Evolutionary conservation across 1,140 invertebrate species (phyloP), one percentile per base, ranked within the genome.

Genomic region (Zaprionus lachaisei): DNA sequence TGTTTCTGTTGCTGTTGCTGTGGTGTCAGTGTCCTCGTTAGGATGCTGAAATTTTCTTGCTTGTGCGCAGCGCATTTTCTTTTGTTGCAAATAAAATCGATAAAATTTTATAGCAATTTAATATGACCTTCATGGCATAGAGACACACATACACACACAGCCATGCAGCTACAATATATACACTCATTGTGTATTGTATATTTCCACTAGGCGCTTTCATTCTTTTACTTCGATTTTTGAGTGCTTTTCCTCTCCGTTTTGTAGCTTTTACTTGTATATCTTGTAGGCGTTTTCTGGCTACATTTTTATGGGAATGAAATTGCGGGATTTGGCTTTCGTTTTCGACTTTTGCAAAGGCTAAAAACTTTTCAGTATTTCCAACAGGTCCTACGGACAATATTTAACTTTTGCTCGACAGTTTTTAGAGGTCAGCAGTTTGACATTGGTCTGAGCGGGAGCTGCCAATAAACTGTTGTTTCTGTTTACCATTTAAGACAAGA

Each of bases 91-190:
- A 83, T 83, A 91, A 92, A 92, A 92, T 92, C 91, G 84, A 92
- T 92, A 91, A 78, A 79, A 80, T 91, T 92, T 92, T 92, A 92
- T 92, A 82, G 91, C 91, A 92, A 92, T 92, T 92, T 92, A 92
- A 92, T 92, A 91, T 92, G 91, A 92, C 91, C 91, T 92, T 92
- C 91, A 89, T 91, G 84, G 91, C 91, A 83, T 80, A 92, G 83
- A 86, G 90, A 79, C 78, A 58, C 66, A 77, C 57, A 82, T 73
- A 81, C 58, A 72, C n/a, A 38, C 4, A 57, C 31, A 22, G 4
- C 17, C 17, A 20, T n/a, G 17, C 63, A 61, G 7, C 54, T 61
- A 58, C 49, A 47, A 22, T 69, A 58, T 60, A 75, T 58, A 71
- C 65, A 65, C 71, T 72, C 54, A 72, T 71, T 75, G 67, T 73